Conservation (phyloP, 2,888 invertebrate genomes). For the Sinelater perroti region DNA sequence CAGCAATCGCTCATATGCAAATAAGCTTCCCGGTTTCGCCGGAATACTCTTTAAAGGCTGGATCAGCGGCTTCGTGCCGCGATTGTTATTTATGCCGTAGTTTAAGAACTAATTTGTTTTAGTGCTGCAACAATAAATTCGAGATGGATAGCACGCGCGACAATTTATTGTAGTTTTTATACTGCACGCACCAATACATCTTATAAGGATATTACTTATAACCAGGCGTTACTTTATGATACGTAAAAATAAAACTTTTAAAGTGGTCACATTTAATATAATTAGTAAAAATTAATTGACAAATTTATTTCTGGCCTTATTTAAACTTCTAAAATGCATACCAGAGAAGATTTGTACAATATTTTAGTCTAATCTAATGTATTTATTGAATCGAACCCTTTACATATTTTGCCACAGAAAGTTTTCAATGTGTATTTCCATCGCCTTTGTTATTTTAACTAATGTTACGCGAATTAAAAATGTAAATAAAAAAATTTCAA, state of each 20-base stretch:
- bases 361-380: too few species aligned
- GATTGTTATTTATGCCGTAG: slow-evolving; percentile 34
- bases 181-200: slow-evolving; percentile 14
- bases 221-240: background rate
- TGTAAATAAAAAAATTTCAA: too few species aligned
- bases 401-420: too few species aligned
- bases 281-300: background rate
- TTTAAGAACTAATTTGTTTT: slow-evolving; percentile 40
- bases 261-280: background rate
- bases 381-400: too few species aligned
- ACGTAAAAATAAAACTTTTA: background rate
- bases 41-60: slow-evolving; percentile 21
- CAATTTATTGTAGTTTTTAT: slow-evolving; percentile 18
- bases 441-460: too few species aligned
- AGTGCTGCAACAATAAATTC: slow-evolving; percentile 36
- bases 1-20: slow-evolving; percentile 39
- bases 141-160: slow-evolving; percentile 16
- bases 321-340: slow-evolving; percentile 5
- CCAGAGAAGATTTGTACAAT: too few species aligned
- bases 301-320: background rate
- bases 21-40: slow-evolving; percentile 27
- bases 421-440: too few species aligned
- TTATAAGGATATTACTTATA: background rate
- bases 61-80: slow-evolving; percentile 17
- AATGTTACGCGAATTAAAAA: too few species aligned